Evolutionary conservation across 1,140 invertebrate genomes (phyloP).

Genomic region (Drosophila parabipectinata): DNA sequence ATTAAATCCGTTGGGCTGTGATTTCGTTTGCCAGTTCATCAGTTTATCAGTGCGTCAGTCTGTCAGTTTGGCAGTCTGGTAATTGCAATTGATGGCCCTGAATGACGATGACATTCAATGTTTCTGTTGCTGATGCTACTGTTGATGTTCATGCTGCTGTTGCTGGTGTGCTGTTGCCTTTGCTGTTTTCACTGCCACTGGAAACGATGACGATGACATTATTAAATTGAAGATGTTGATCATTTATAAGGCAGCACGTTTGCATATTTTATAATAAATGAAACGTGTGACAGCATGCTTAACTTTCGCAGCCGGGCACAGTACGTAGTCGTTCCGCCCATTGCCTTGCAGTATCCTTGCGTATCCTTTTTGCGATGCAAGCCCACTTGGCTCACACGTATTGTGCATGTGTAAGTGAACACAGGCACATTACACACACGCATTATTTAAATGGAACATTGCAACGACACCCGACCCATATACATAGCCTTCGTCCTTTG

Average conservation of each 20-base stretch:
- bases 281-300: conserved; percentile 80
- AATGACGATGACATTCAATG: conserved; percentile 41
- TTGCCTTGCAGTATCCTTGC: neutral
- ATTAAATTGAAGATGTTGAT: conserved; percentile 75
- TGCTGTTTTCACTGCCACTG: conserved; percentile 12
- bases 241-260: conserved; percentile 58
- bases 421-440: conserved; percentile 32
- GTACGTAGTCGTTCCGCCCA: neutral
- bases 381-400: neutral
- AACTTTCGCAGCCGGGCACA: conserved; percentile 53
- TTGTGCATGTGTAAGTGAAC: neutral
- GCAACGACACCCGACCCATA: conserved; percentile 33
- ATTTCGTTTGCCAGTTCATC: conserved; percentile 29
- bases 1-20: conserved; percentile 18
- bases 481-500: conserved; percentile 7
- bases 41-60: conserved; percentile 2
- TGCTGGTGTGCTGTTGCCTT: conserved; percentile 3
- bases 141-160: neutral
- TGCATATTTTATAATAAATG: conserved; percentile 82
- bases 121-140: too few relatives aligned
- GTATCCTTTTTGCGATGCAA: neutral
- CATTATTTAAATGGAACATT: conserved; percentile 74
- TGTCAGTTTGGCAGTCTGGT: conserved; percentile 19
- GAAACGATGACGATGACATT: conserved; percentile 58
- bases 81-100: conserved; percentile 53